Evolutionary conservation across 2,113 vertebrate species (phyloP).

Genomic region (Anguilla rostrata): DNA sequence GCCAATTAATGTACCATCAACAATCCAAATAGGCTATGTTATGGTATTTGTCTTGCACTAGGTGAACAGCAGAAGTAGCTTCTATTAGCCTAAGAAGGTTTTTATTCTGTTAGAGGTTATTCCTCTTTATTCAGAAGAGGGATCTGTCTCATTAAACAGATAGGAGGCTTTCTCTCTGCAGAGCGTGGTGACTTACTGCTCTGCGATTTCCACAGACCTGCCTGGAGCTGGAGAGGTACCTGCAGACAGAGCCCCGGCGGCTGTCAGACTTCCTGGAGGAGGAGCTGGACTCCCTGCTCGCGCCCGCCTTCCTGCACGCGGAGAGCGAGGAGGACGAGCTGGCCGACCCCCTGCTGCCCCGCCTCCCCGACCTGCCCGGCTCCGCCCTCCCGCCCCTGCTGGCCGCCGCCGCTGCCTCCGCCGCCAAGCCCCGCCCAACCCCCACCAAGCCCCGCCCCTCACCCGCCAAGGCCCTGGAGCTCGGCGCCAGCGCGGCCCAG

Average conservation of each 20-base stretch:
- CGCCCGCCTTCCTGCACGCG: conserved; percentile 78
- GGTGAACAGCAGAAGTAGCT: too few relatives aligned
- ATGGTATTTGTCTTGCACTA: too few relatives aligned
- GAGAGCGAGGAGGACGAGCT: conserved; percentile 80
- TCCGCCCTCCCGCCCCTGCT: conserved; percentile 76
- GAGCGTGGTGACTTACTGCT: not conserved
- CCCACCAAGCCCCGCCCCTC: conserved; percentile 56
- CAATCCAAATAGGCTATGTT: conserved; percentile 16
- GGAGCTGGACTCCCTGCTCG: conserved; percentile 89
- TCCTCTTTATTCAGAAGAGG: too few relatives aligned
- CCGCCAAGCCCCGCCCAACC: conserved; percentile 76
- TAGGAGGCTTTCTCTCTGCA: too few relatives aligned
- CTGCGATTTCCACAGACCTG: conserved; percentile 78
- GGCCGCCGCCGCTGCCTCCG: conserved; percentile 72
- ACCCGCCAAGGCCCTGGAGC: conserved; percentile 68
- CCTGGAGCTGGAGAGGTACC: conserved; percentile 94
- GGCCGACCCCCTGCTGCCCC: conserved; percentile 77
- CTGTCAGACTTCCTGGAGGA: conserved; percentile 91
- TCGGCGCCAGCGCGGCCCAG: conserved; percentile 86
- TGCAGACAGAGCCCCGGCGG: conserved; percentile 92
- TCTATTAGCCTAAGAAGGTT: too few relatives aligned
- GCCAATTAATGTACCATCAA: not conserved
- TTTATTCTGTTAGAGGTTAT: too few relatives aligned
- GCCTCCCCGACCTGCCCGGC: conserved; percentile 73
- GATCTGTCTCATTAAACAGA: too few relatives aligned